Percentiles rank a stretch among this genome's conserved stretches.
These are phyloP conservation scores for Alcis repandata DNA, from an alignment of 2,888 invertebrate genomes.

Conservation along the genomic window DNA sequence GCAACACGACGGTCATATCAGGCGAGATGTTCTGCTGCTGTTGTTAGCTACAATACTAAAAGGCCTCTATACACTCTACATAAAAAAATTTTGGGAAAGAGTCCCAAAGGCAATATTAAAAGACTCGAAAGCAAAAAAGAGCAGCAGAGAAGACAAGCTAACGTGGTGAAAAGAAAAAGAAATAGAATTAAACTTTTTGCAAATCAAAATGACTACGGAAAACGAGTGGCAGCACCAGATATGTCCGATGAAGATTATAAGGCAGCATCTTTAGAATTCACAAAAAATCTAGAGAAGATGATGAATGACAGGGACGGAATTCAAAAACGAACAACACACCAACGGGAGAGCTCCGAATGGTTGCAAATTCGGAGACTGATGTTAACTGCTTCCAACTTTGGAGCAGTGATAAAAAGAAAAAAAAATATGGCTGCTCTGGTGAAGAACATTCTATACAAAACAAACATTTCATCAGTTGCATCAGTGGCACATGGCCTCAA, in stretches of 20 bases:
- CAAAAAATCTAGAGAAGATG: constrained; percentile 28
- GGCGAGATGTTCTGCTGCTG: constrained; percentile 11
- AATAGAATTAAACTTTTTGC: constrained; percentile 2
- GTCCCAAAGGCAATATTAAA: background rate
- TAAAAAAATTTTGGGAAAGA: constrained; percentile 4
- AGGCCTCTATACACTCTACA: background rate
- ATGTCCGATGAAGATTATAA: constrained; percentile 10
- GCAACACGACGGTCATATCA: constrained; percentile 14
- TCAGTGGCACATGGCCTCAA: constrained; percentile 18
- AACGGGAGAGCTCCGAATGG: constrained; percentile 31
- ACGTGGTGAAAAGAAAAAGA: constrained; percentile 4
- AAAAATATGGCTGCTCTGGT: constrained; percentile 1
- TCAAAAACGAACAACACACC: constrained; percentile 2
- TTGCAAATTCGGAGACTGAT: constrained; percentile 19
- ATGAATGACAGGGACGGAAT: constrained; percentile 9
- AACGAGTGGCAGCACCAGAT: background rate
- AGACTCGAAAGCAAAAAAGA: constrained; percentile 2
- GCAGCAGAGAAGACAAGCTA: too few relatives aligned
- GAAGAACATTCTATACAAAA: constrained; percentile 18
- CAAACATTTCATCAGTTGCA: constrained; percentile 3
- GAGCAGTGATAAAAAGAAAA: constrained; percentile 12
- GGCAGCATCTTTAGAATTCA: constrained; percentile 1
- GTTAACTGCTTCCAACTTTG: constrained; percentile 28
- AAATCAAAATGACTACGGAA: constrained; percentile 11
- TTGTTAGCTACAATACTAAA: constrained; percentile 11